Conservation (phyloP, 2,797 vertebrate genomes). For the Serranus cabrilla region DNA sequence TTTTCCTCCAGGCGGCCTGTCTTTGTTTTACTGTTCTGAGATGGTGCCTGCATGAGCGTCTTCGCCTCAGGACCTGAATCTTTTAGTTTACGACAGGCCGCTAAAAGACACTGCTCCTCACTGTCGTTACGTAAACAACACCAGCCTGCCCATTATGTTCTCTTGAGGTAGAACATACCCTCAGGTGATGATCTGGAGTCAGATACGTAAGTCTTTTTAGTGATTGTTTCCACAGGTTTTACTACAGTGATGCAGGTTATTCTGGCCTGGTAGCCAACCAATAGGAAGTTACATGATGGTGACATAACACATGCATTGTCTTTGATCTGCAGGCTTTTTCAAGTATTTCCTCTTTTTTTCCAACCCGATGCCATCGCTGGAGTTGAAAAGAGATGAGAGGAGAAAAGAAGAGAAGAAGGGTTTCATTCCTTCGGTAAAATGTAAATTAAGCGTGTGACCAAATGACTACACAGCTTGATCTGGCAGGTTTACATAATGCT, state of each 20-base stretch:
- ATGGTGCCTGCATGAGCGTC: conserved; percentile 36
- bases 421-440: conserved; percentile 54
- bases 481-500: conserved; percentile 74
- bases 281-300: background rate
- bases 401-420: conserved; percentile 8
- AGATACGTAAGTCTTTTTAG: conserved; percentile 14
- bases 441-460: conserved; percentile 69
- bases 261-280: background rate
- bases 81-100: conserved; percentile 48
- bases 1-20: conserved; percentile 57
- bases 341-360: conserved; percentile 15
- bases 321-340: conserved; percentile 33
- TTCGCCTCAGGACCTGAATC: conserved; percentile 52
- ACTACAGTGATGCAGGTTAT: background rate
- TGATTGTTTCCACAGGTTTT: conserved; percentile 4
- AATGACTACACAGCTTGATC: conserved; percentile 75
- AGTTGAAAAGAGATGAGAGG: conserved; percentile 5
- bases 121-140: conserved; percentile 54
- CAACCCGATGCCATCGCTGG: background rate
- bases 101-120: conserved; percentile 45
- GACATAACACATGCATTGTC: conserved; percentile 7
- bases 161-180: conserved; percentile 32
- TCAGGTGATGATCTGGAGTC: conserved; percentile 28
- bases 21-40: conserved; percentile 60
- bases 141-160: conserved; percentile 33